Percentiles rank a stretch among this genome's conserved stretches.
phyloP scores from a whole-genome alignment of 2,888 invertebrate species.

The Ochropacha duplaris region DNA sequence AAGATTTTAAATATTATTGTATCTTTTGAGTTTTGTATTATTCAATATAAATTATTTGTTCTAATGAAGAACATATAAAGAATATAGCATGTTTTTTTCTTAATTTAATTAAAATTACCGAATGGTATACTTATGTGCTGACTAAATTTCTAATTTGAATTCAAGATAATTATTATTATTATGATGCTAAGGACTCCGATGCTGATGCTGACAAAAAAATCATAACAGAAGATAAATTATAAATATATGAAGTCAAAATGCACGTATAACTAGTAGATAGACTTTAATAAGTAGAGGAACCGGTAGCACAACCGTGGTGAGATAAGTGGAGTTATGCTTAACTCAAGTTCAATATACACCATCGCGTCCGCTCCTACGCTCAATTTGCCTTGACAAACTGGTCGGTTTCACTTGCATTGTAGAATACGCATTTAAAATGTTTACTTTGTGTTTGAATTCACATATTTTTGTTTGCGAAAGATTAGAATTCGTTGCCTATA shows the following conservation, averaged over 20 bases:
- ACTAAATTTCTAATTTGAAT: too few relatives aligned
- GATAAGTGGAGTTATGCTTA: conserved; percentile 62
- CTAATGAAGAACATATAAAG: neutral
- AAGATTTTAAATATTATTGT: neutral
- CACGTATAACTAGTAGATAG: neutral
- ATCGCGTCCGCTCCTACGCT: conserved; percentile 48
- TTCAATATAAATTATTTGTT: neutral
- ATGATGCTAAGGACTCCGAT: too few relatives aligned
- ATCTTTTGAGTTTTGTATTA: too few relatives aligned
- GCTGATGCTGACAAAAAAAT: too few relatives aligned
- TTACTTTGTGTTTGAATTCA: conserved; percentile 15
- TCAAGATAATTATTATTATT: too few relatives aligned
- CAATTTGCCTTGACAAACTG: conserved; percentile 61
- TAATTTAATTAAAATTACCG: too few relatives aligned
- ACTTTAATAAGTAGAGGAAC: conserved; percentile 37
- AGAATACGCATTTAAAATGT: conserved; percentile 28
- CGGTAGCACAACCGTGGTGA: conserved; percentile 55
- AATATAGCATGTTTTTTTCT: too few relatives aligned
- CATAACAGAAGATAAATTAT: neutral
- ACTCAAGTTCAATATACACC: conserved; percentile 50
- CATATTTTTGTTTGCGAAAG: conserved; percentile 7
- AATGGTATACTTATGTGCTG: too few relatives aligned
- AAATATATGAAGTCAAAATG: neutral
- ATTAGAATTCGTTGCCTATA: neutral
- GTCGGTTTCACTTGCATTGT: conserved; percentile 25